Conservation (phyloP, 2,888 invertebrate species). For the Xestia rhomboidea region DNA sequence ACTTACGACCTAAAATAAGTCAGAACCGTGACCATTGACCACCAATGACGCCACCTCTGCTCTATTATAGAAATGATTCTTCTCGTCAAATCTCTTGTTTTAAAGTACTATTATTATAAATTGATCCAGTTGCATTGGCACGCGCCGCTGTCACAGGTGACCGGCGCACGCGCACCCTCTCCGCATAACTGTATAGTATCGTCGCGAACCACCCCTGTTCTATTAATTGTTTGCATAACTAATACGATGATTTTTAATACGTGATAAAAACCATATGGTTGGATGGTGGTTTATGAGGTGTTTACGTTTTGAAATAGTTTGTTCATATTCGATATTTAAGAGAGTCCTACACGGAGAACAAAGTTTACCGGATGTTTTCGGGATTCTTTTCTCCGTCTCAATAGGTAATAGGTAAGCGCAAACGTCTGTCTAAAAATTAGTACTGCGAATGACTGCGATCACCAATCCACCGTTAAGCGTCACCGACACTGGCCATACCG, state of each 20-base stretch:
- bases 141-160: constrained; percentile 73
- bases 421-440: not conserved
- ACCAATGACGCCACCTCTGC: not conserved
- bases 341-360: too few species aligned
- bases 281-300: constrained; percentile 25
- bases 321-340: too few species aligned
- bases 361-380: not conserved
- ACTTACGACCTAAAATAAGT: not conserved
- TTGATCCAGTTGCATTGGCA: constrained; percentile 61
- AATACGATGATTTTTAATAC: constrained; percentile 86
- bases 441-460: not conserved
- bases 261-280: constrained; percentile 80
- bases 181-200: constrained; percentile 67
- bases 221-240: constrained; percentile 86
- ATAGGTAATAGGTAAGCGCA: not conserved
- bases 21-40: not conserved
- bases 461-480: not conserved
- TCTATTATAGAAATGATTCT: not conserved
- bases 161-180: constrained; percentile 65
- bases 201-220: constrained; percentile 71
- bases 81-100: constrained; percentile 9
- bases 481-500: not conserved
- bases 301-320: constrained; percentile 10
- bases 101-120: constrained; percentile 8
- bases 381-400: not conserved